Base-by-base conservation (phyloP, 1,140 invertebrate genomes). In the Zophobas atratus region DNA sequence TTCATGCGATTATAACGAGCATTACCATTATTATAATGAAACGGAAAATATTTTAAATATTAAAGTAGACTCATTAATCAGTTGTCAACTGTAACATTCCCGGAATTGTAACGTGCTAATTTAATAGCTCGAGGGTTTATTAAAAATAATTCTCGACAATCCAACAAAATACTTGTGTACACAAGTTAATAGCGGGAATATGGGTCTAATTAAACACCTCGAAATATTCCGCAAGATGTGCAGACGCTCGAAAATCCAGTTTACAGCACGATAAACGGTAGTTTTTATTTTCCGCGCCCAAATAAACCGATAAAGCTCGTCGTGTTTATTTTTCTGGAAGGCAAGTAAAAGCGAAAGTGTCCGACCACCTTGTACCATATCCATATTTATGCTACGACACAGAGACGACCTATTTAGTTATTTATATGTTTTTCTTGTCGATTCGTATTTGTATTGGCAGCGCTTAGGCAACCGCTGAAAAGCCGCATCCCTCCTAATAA, bases 21-120 rank as follows among this genome's bases (percentile, higher is more conserved):
- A 8, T 38, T 39, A 36, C 38, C 56, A 60, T 39, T 60, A 60
- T n/a, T 36, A 32, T 6, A 32, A 60, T 38, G 35, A 60, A 60
- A 38, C 56, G 8, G 33, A 6, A 60, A 60, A 60, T 60, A 60
- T 60, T 36, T 60, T 60, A 60, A 60, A 60, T 39, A 60, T 60
- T 60, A 60, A 60, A 60, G 56, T 36, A 2, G 56, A 60, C 35
- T 60, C 34, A 60, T 60, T 60, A 60, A 60, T 60, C 56, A 60
- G 35, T 38, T 60, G 56, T 60, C 56, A 60, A 60, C 3, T 36
- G 56, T 1, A 39, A 60, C 56, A 60, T 60, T 60, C 56, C 56
- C 56, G 56, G 56, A 57, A 57, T 57, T 57, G 56, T 35, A 36
- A 34, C 43, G 43, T 3, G 43, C 43, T 46, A 46, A 46, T 46